Conservation (phyloP, 1,140 invertebrate genomes). For the Polypedilum vanderplanki region DNA sequence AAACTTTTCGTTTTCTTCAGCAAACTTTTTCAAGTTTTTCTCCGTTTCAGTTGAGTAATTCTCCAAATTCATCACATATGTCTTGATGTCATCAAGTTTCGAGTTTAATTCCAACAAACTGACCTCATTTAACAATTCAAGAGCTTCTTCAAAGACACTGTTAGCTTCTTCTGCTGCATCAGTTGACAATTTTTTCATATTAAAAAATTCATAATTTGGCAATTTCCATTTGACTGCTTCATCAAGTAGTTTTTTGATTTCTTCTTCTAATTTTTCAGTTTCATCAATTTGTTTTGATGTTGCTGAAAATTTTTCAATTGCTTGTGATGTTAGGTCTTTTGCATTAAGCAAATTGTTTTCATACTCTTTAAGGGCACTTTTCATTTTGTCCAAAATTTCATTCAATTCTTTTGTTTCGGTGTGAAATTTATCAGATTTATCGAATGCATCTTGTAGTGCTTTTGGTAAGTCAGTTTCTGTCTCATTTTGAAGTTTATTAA, state of each 20-base stretch:
- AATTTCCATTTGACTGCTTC: neutral
- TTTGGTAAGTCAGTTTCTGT: neutral
- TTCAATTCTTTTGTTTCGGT: neutral
- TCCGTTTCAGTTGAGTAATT: neutral
- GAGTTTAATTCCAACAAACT: neutral
- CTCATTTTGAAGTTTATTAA: neutral
- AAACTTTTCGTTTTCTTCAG: conserved; percentile 11
- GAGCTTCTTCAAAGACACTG: neutral
- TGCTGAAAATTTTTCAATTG: neutral
- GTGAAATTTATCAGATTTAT: conserved; percentile 13
- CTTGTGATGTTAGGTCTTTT: neutral
- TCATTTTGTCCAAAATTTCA: neutral
- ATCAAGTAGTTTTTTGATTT: neutral
- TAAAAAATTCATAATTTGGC: neutral
- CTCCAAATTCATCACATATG: neutral
- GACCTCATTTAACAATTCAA: conserved; percentile 3
- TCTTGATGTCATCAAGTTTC: neutral
- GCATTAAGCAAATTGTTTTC: conserved; percentile 23
- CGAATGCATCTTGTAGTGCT: conserved; percentile 8
- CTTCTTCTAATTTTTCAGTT: neutral
- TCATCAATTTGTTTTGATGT: neutral
- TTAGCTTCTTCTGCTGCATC: neutral
- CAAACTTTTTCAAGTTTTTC: neutral
- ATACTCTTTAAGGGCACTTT: neutral
- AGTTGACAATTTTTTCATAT: neutral